Evolutionary conservation across 2,797 vertebrate genomes (phyloP).

Genomic region (Pantherophis alleghaniensis): DNA sequence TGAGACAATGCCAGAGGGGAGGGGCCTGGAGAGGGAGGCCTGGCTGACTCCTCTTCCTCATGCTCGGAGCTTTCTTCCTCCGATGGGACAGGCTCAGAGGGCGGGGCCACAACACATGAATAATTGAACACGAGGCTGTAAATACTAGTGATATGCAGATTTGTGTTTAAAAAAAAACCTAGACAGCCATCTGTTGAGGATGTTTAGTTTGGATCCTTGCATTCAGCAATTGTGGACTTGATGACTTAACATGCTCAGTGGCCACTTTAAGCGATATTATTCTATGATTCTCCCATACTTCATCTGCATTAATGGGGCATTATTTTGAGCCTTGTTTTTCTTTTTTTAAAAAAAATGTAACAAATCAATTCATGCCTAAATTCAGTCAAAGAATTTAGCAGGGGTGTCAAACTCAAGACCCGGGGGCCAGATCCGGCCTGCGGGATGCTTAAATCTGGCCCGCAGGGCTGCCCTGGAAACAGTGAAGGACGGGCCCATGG

Average conservation of each 20-base stretch:
- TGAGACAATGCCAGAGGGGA: too few species aligned
- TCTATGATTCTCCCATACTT: neutral
- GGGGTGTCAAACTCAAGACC: too few species aligned
- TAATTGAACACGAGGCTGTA: neutral
- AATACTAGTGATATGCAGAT: neutral
- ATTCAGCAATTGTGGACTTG: neutral
- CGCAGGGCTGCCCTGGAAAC: too few species aligned
- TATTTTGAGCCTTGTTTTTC: neutral
- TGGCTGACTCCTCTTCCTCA: too few species aligned
- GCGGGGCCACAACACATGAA: too few species aligned
- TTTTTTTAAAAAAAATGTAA: neutral
- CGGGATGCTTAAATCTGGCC: too few species aligned
- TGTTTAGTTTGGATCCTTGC: neutral
- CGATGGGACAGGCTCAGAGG: too few species aligned
- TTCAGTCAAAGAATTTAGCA: neutral
- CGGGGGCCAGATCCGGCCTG: too few species aligned
- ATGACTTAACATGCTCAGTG: neutral
- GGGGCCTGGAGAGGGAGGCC: too few species aligned
- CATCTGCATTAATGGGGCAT: neutral
- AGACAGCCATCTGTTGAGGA: neutral
- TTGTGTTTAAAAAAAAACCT: neutral
- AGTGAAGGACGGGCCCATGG: too few species aligned
- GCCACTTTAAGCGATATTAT: neutral
- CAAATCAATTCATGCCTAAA: neutral
- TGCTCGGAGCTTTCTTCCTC: too few species aligned